Conservation (phyloP, 2,113 vertebrate genomes). For the Elephantulus edwardii region DNA sequence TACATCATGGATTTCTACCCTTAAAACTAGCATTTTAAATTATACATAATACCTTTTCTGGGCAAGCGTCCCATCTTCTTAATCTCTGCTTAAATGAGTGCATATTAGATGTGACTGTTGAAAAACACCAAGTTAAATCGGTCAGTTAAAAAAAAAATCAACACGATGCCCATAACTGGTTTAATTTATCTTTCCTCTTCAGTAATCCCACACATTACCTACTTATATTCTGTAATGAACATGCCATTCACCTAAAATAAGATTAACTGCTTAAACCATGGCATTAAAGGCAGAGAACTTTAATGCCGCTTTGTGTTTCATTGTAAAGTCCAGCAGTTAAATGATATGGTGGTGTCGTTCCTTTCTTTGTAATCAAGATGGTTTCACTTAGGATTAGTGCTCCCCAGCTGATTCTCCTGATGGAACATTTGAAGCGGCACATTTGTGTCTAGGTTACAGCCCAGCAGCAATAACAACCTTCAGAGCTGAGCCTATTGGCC, state of each 20-base stretch:
- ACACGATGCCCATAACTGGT: conserved; percentile 55
- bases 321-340: conserved; percentile 56
- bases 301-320: conserved; percentile 55
- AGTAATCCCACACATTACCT: conserved; percentile 59
- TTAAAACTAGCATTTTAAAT: conserved; percentile 7
- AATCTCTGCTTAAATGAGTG: conserved; percentile 27
- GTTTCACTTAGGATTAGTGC: conserved; percentile 55
- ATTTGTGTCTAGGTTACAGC: conserved; percentile 21
- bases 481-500: conserved; percentile 13
- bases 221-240: conserved; percentile 66
- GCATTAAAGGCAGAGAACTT: conserved; percentile 27
- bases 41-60: conserved; percentile 34
- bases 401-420: conserved; percentile 22
- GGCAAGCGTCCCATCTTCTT: conserved; percentile 48
- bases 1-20: background rate
- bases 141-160: conserved; percentile 50
- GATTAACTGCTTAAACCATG: conserved; percentile 66
- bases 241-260: conserved; percentile 64
- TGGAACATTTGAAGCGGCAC: conserved; percentile 43
- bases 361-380: conserved; percentile 64
- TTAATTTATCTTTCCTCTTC: conserved; percentile 67
- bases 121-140: conserved; percentile 49
- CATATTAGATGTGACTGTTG: conserved; percentile 57
- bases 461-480: conserved; percentile 5
- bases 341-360: background rate